Evolutionary conservation across 2,888 invertebrate species (phyloP), one percentile per base, ranked within the genome.

Genomic region (Cordilura impudica): DNA sequence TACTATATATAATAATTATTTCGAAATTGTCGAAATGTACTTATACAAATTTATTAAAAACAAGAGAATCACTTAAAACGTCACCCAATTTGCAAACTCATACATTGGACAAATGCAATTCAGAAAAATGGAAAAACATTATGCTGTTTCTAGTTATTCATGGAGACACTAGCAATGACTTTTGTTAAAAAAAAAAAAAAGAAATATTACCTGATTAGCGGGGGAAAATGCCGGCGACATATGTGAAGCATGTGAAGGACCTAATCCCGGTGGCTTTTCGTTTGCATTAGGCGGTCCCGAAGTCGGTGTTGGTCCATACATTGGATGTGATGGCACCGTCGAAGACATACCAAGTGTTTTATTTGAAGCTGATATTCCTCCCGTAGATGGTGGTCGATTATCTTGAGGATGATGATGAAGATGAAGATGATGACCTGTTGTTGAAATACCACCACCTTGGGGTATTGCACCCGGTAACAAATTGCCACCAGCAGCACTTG

Each of bases 341-440:
- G 75, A 67, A 43, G 78, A 14, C 65, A 78, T 65, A 53, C 69
- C 63, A 21, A 76, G 63, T 18, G 49, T 76, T 39, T 43, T 71
- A 45, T 74, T 74, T 23, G 72, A 54, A 1, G 58, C 1, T 18
- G 53, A 60, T 12, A 71, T 49, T 7, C 54, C 71, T 39, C 74
- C 71, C n/a, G 79, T 26, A n/a, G 79, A 72, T 19, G 75, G 67
- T 45, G 79, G 71, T 19, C 79, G 66, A 29, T 63, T 51, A 47
- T 79, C 79, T 16, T 72, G 79, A 2, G 63, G 8, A 63, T 61
- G 65, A 16, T 51, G 26, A 51, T 65, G 65, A 21, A 47, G 53
- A 66, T 78, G 78, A 6, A 53, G 18, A n/a, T n/a, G n/a, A 63
- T 75, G 71, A n/a, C 63, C 75, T 23, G 45, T 18, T 19, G 53